Base-by-base conservation (phyloP, 2,888 invertebrate genomes). In the Volucella inanis region DNA sequence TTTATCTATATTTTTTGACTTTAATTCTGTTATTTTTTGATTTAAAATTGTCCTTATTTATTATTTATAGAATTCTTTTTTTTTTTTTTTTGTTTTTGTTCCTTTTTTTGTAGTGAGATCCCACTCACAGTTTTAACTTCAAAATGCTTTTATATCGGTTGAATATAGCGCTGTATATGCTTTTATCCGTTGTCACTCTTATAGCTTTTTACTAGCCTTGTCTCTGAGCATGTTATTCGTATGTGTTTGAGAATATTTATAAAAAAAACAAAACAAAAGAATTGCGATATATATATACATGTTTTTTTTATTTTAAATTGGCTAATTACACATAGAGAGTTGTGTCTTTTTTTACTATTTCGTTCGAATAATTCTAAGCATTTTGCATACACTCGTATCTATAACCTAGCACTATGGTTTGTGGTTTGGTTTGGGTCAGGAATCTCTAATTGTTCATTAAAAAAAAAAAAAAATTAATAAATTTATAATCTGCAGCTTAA, bases 141-240 rank as follows among this genome's bases (percentile, higher is more conserved):
- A 68, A 31, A 70, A 78, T 74, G 83, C 83, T 83, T 83, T 64
- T 71, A 45, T 71, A 41, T 62, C 14, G 49, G 41, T 43, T 57
- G 9, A 76, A 68, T 50, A 14, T 75, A 43, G 55, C 52, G 79
- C 79, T 65, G 55, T 62, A 61, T 55, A 59, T 78, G 70, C 75
- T 57, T 43, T 18, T 77, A 62, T 79, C 57, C 52, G 64, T 6
- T 31, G 31, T 31, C 6, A 31, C 31, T 31, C 31, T 31, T 31
- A 84, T 79, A 79, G 77, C 77, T 74, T 80, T 64, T n/a, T 64
- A 47, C 45, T 54, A 74, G 57, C 65, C 79, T 84, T 84, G 75
- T 54, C 31, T 31, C 71, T 84, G 75, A 79, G 84, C 84, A 84
- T 84, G 84, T 75, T 79, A 31, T 31, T 31, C 31, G 31, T 31